Conservation (phyloP, 2,113 vertebrate species). For the Leuciscus idus region DNA sequence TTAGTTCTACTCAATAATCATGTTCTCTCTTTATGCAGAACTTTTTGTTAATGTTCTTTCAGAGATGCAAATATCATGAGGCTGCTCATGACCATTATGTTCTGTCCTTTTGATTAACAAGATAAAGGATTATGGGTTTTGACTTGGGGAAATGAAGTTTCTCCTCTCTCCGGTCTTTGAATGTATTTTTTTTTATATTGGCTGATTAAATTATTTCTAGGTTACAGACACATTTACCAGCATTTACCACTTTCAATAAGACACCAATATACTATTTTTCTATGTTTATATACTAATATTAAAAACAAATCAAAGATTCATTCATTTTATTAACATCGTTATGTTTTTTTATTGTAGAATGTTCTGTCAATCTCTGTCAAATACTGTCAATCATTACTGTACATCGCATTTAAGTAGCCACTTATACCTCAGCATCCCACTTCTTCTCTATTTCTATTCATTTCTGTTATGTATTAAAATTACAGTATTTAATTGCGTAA, state of each 20-base stretch:
- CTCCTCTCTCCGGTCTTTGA: too few species aligned
- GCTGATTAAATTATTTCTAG: too few species aligned
- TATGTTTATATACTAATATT: not conserved
- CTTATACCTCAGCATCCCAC: not conserved
- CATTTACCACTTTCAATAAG: too few species aligned
- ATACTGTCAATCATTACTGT: not conserved
- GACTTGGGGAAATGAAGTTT: not conserved
- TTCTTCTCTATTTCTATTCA: not conserved
- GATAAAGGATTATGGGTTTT: not conserved
- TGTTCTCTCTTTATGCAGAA: not conserved
- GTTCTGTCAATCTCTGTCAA: too few species aligned
- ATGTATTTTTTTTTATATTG: too few species aligned
- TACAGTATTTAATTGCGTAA: not conserved
- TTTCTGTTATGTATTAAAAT: not conserved
- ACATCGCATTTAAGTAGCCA: not conserved
- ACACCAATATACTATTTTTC: not conserved
- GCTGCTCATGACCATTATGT: not conserved
- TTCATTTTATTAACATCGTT: not conserved
- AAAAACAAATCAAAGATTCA: not conserved
- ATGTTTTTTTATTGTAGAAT: too few species aligned
- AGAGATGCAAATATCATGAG: too few species aligned
- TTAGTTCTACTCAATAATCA: not conserved
- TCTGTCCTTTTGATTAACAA: not conserved
- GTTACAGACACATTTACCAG: too few species aligned
- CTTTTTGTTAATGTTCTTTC: too few species aligned